Evolutionary conservation across 2,113 vertebrate species (phyloP).

Genomic region (Hemibagrus wyckioides): DNA sequence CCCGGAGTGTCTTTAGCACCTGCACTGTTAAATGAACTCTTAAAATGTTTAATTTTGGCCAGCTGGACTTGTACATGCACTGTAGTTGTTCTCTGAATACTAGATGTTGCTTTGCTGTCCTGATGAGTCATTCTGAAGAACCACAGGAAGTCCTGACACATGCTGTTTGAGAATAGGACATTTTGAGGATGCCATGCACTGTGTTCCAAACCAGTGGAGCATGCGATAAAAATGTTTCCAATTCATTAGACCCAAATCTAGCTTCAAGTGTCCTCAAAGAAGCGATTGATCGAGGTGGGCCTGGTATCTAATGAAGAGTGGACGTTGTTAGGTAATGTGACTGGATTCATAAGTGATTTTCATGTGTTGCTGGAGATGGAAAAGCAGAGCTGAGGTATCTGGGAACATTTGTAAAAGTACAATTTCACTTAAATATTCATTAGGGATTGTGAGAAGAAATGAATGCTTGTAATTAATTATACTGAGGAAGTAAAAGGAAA

Average conservation of each 20-base stretch:
- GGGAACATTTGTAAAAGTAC: not conserved
- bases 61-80: not conserved
- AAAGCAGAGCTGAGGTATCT: not conserved
- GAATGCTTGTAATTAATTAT: not conserved
- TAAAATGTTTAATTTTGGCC: not conserved
- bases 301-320: not conserved
- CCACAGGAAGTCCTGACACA: not conserved
- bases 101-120: not conserved
- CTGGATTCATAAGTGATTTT: conserved; percentile 15
- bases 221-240: not conserved
- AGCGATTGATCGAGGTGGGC: not conserved
- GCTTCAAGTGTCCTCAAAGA: not conserved
- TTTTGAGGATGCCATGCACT: not conserved
- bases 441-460: not conserved
- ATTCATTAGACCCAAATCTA: conserved; percentile 9
- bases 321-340: not conserved
- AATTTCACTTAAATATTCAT: not conserved
- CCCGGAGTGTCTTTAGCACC: not conserved
- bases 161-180: not conserved
- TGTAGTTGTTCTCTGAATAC: conserved; percentile 9
- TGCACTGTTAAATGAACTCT: not conserved
- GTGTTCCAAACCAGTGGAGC: not conserved
- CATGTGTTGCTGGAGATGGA: not conserved
- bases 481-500: not conserved
- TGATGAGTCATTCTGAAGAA: conserved; percentile 7